A percentile compares a stretch with the other conserved stretches of the same genome.
Conservation (phyloP, 1,140 invertebrate species). For the Drosophila bipectinata region DNA sequence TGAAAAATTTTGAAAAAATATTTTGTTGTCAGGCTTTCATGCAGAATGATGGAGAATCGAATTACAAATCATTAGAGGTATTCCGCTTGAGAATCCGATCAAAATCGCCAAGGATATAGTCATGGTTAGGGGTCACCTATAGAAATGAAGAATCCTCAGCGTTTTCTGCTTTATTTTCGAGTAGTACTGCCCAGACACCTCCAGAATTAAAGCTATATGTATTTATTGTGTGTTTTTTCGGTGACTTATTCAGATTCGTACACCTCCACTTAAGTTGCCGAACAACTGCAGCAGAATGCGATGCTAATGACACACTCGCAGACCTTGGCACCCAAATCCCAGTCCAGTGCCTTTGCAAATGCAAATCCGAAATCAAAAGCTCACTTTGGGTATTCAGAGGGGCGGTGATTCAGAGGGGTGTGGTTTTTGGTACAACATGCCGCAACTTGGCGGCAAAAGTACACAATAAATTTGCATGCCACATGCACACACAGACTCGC, state of each 20-base stretch:
- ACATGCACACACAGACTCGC: conserved; percentile 41
- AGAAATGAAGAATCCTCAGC: too few relatives aligned
- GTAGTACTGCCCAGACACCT: too few relatives aligned
- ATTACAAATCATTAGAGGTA: too few relatives aligned
- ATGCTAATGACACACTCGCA: conserved; percentile 67
- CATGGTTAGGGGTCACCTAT: too few relatives aligned
- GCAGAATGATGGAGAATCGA: too few relatives aligned
- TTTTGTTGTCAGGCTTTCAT: too few relatives aligned
- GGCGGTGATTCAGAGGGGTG: not conserved
- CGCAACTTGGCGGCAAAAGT: conserved; percentile 73
- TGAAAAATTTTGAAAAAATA: too few relatives aligned
- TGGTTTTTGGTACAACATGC: conserved; percentile 40
- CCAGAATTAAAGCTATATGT: not conserved
- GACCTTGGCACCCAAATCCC: conserved; percentile 74
- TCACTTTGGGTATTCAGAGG: conserved; percentile 31
- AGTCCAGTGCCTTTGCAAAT: conserved; percentile 51
- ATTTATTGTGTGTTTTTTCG: not conserved
- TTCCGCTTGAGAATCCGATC: too few relatives aligned
- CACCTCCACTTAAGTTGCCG: not conserved
- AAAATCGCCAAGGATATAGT: too few relatives aligned
- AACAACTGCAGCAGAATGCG: conserved; percentile 46
- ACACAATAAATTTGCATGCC: conserved; percentile 80
- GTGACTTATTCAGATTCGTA: not conserved
- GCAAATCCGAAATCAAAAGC: conserved; percentile 76
- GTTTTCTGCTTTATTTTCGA: too few relatives aligned